Conservation (phyloP, 2,113 vertebrate species). For the Cyprinodon brontotheroides region DNA sequence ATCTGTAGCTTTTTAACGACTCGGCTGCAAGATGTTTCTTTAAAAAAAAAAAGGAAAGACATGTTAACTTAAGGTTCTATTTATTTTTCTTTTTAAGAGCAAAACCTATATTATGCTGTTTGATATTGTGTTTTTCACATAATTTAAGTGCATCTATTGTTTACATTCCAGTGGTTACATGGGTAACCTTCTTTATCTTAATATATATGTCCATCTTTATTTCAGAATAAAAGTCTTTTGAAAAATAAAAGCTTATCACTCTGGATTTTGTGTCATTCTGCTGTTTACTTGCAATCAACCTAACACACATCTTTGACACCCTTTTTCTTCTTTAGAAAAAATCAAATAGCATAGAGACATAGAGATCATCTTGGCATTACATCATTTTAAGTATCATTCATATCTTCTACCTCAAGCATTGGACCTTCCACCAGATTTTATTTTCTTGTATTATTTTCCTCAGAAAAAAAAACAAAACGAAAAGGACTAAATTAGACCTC, state of each 20-base stretch:
- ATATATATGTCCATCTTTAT: constrained; percentile 77
- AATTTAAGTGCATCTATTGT: constrained; percentile 81
- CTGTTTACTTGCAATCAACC: neutral
- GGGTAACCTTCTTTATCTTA: constrained; percentile 75
- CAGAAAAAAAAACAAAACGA: too few relatives aligned
- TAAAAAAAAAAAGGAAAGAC: constrained; percentile 47
- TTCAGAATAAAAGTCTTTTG: constrained; percentile 77
- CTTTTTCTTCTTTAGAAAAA: neutral
- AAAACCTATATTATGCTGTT: constrained; percentile 71
- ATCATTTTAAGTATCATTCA: too few relatives aligned
- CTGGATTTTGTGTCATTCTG: neutral
- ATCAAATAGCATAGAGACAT: neutral
- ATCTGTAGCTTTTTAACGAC: constrained; percentile 11
- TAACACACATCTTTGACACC: neutral
- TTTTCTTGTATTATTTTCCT: too few relatives aligned
- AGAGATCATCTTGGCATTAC: too few relatives aligned
- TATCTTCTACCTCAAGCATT: neutral
- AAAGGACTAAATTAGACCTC: too few relatives aligned
- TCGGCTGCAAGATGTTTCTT: constrained; percentile 29
- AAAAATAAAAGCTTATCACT: constrained; percentile 17
- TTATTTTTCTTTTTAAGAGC: constrained; percentile 76
- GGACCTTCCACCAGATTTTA: too few relatives aligned
- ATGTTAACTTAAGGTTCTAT: constrained; percentile 83
- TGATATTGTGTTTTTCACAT: constrained; percentile 65
- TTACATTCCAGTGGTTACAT: constrained; percentile 74